These are phyloP conservation scores for Megalops atlanticus DNA, from an alignment of 2,113 vertebrate species.

Conservation along the genomic window DNA sequence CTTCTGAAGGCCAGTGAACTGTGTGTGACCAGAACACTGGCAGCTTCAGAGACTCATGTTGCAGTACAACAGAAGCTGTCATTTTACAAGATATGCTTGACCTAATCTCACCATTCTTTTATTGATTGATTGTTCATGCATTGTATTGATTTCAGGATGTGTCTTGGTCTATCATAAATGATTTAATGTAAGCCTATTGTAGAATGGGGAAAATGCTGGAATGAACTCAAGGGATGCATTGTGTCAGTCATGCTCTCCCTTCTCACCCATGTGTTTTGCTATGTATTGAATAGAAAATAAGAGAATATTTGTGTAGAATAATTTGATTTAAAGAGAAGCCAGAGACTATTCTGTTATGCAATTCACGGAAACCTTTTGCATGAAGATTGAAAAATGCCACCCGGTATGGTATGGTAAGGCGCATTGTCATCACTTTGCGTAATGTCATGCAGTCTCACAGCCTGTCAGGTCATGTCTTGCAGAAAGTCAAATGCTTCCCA, in stretches of 20 bases:
- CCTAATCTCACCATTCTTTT: neutral
- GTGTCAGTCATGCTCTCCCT: too few relatives aligned
- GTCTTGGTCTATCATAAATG: neutral
- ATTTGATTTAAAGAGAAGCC: neutral
- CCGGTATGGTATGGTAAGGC: too few relatives aligned
- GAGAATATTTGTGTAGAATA: neutral
- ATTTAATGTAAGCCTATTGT: too few relatives aligned
- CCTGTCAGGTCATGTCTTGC: neutral
- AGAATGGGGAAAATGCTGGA: too few relatives aligned
- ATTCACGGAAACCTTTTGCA: neutral
- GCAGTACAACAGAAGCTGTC: neutral
- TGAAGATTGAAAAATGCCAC: neutral
- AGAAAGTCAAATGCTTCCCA: neutral
- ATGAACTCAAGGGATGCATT: too few relatives aligned
- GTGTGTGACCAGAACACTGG: neutral
- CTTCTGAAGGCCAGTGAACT: neutral
- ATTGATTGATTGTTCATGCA: neutral
- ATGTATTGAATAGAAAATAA: neutral
- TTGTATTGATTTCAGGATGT: neutral
- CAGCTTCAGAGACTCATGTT: neutral
- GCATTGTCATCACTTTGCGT: neutral
- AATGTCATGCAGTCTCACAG: neutral
- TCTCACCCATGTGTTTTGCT: too few relatives aligned
- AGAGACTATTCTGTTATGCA: too few relatives aligned
- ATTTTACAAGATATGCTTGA: neutral